Evolutionary conservation across 2,888 invertebrate species (phyloP).

Genomic region (Spicauda simplicius): DNA sequence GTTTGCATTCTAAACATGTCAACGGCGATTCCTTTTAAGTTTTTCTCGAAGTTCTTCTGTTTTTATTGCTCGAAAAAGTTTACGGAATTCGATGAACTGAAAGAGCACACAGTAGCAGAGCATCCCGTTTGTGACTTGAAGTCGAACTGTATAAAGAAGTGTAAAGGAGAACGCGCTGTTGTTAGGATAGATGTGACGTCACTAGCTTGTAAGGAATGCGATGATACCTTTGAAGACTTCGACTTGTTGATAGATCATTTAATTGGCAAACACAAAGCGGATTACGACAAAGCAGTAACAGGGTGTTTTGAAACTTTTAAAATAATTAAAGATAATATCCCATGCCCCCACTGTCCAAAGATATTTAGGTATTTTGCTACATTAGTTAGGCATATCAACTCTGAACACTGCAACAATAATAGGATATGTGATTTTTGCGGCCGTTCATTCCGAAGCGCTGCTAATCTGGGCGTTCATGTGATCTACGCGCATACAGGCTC

Average conservation of each 20-base stretch:
- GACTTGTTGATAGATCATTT: conserved; percentile 68
- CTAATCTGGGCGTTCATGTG: conserved; percentile 70
- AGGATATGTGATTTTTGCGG: conserved; percentile 76
- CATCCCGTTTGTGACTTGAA: conserved; percentile 71
- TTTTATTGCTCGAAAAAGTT: conserved; percentile 73
- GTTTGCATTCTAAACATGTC: conserved; percentile 74
- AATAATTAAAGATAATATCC: conserved; percentile 69
- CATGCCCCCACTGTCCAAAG: conserved; percentile 66
- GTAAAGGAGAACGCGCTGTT: conserved; percentile 69
- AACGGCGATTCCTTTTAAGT: conserved; percentile 72
- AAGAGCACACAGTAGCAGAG: conserved; percentile 60
- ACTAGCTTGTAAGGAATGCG: conserved; percentile 66
- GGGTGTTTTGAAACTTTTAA: conserved; percentile 69
- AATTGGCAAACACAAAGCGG: conserved; percentile 61
- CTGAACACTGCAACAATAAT: conserved; percentile 71
- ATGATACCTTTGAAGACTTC: conserved; percentile 54
- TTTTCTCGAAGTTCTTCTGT: conserved; percentile 69
- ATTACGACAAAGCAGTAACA: conserved; percentile 64
- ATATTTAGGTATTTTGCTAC: conserved; percentile 70
- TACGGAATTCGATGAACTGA: conserved; percentile 68
- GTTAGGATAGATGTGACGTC: conserved; percentile 69
- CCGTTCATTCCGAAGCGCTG: conserved; percentile 62
- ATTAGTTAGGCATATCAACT: conserved; percentile 68
- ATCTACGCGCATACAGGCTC: conserved; percentile 66
- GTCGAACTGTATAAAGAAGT: conserved; percentile 67